These are phyloP conservation scores for Drosophila saltans DNA, from an alignment of 1,140 invertebrate genomes.

Conservation along the genomic window DNA sequence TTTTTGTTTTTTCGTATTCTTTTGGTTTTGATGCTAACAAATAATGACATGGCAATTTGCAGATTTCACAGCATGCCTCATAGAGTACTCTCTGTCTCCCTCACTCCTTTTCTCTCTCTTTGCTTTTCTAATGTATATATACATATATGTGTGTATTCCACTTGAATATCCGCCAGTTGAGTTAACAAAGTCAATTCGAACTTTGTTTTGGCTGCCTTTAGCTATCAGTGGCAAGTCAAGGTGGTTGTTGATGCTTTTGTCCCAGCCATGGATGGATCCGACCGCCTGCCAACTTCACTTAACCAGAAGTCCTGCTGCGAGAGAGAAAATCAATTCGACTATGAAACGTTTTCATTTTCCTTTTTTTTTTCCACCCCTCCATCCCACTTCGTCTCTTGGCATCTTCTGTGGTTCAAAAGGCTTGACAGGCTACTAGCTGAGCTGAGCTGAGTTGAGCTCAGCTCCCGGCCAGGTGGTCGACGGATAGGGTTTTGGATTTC, in stretches of 20 bases:
- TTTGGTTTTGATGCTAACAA: conserved; percentile 78
- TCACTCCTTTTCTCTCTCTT: background rate
- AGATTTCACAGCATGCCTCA: conserved; percentile 79
- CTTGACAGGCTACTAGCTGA: conserved; percentile 38
- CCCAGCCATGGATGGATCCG: conserved; percentile 29
- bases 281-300: conserved; percentile 76
- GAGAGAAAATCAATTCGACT: conserved; percentile 54
- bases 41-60: conserved; percentile 83
- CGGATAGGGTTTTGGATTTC: conserved; percentile 19
- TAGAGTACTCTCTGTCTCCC: background rate
- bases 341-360: conserved; percentile 37
- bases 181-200: conserved; percentile 76
- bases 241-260: conserved; percentile 48
- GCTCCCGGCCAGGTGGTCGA: conserved; percentile 48
- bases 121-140: background rate
- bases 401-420: conserved; percentile 42
- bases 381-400: too few species aligned
- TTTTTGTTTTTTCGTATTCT: conserved; percentile 27
- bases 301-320: conserved; percentile 58
- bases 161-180: conserved; percentile 61
- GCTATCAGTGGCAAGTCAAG: conserved; percentile 70
- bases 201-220: conserved; percentile 59
- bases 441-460: too few species aligned
- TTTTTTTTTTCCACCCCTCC: background rate
- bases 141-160: conserved; percentile 34